Evolutionary conservation across 2,113 vertebrate genomes (phyloP).

Genomic region (Cottus gobio): DNA sequence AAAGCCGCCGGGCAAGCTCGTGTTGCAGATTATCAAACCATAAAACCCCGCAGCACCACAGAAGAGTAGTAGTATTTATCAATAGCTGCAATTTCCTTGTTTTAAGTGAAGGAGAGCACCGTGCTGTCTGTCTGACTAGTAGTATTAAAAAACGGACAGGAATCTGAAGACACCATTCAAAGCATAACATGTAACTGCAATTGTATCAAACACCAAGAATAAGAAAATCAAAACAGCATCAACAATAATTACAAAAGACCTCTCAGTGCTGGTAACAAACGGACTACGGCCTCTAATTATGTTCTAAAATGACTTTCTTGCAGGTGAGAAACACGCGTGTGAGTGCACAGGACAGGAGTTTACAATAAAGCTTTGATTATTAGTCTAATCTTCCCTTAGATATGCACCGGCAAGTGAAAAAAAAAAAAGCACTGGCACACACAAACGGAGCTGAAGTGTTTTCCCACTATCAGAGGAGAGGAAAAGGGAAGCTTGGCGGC

Average conservation of each 20-base stretch:
- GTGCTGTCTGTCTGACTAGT: slow-evolving; percentile 73
- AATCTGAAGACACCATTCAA: slow-evolving; percentile 77
- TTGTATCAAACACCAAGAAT: slow-evolving; percentile 79
- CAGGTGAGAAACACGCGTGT: slow-evolving; percentile 41
- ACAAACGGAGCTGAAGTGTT: slow-evolving; percentile 55
- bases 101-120: slow-evolving; percentile 86
- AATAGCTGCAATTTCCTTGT: slow-evolving; percentile 84
- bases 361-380: slow-evolving; percentile 77
- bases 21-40: slow-evolving; percentile 62
- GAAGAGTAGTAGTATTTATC: slow-evolving; percentile 70
- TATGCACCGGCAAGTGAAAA: slow-evolving; percentile 50
- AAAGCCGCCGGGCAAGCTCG: slow-evolving; percentile 62
- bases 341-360: slow-evolving; percentile 66
- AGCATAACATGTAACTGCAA: slow-evolving; percentile 72
- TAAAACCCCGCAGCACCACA: slow-evolving; percentile 67
- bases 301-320: slow-evolving; percentile 55
- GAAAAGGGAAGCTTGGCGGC: slow-evolving; percentile 46
- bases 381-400: slow-evolving; percentile 69
- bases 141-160: slow-evolving; percentile 77
- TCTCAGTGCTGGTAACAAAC: slow-evolving; percentile 82
- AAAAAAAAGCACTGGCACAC: neutral
- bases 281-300: slow-evolving; percentile 62
- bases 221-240: slow-evolving; percentile 77
- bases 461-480: slow-evolving; percentile 24
- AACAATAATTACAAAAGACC: slow-evolving; percentile 78